Evolutionary conservation across 1,140 invertebrate genomes (phyloP), one percentile per base, ranked within the genome.

Genomic region (Luehdorfia chinensis): DNA sequence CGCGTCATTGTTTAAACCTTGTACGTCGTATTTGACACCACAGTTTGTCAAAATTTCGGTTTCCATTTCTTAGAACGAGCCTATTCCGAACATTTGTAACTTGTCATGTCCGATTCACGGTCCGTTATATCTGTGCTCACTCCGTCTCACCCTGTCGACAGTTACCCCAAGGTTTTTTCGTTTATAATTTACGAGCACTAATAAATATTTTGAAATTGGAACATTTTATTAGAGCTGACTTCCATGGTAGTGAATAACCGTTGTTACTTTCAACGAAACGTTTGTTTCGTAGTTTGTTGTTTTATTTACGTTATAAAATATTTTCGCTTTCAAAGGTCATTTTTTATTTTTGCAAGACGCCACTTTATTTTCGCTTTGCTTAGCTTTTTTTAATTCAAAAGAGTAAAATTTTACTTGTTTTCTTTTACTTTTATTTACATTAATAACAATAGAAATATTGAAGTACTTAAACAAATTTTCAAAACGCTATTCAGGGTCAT

Each of bases 11-110:
- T 77, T 47, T 31, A 39, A 45, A 18, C 51, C 34, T 57, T 66
- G 49, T 57, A 75, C 58, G 65, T 44, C 52, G 43, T 47, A 59
- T 69, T 66, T 49, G 49, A 66, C 66, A 73, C 76, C 78, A 59
- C 78, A 83, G 62, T 75, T 63, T 67, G 78, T 76, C 74, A 75
- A 75, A 78, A 83, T 78, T 72, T 83, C 69, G 78, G 75, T 83
- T 79, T 72, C 49, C 28, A 55, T 62, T 83, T 80, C 78, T 67
- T 13, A 61, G 76, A 83, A 83, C 46, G 36, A 44, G 21, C 34
- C 48, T 31, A 49, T 60, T 59, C 48, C 23, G 31, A 47, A 33
- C 54, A 66, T 73, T 76, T 73, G 63, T 76, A 43, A 65, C 31
- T 60, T 72, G 65, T 67, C 61, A 52, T 50, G 52, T 62, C 44